Evolutionary conservation across 1,140 invertebrate species (phyloP), one percentile per base, ranked within the genome.

Genomic region (Babylonia areolata): DNA sequence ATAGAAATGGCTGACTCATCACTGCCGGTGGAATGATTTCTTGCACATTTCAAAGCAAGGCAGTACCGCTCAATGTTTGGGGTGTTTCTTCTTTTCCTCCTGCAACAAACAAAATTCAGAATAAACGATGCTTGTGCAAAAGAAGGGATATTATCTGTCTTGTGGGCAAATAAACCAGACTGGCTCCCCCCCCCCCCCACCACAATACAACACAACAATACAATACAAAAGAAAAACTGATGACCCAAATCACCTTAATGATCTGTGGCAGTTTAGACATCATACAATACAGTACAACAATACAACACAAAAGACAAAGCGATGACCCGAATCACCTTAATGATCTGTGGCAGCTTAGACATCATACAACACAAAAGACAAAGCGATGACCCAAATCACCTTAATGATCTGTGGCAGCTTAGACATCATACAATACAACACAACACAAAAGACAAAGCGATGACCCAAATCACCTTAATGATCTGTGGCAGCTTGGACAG

Each of bases 211-310:
- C 28, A 28, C 6, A 33, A 71, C 9, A 71, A 51, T 51, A 51
- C 9, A 71, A 71, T 11, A 71, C 9, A 20, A 11, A 51, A 51
- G 20, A 71, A 6, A 71, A 71, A 71, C 9, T 11, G 28, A 71
- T n/a, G 23, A 71, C 9, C 69, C 5, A n/a, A n/a, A 6, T 39
- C 33, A 91, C 90, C 89, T 90, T 90, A 17, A 93, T 78, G 82
- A 90, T 88, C 17, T 89, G 71, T 40, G 91, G 90, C 9, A 94
- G 86, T n/a, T 90, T 28, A 75, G 91, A 81, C n/a, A 94, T n/a
- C n/a, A n/a, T n/a, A 11, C 9, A 11, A 33, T 9, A 71, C 69
- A 71, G 9, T 71, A 28, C 6, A 33, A 71, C 9, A 71, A 51
- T 51, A 51, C 9, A 71, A 71, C 9, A 51, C 6, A 51, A 6